Evolutionary conservation across 2,113 vertebrate species (phyloP).

Genomic region (Fregata magnificens): DNA sequence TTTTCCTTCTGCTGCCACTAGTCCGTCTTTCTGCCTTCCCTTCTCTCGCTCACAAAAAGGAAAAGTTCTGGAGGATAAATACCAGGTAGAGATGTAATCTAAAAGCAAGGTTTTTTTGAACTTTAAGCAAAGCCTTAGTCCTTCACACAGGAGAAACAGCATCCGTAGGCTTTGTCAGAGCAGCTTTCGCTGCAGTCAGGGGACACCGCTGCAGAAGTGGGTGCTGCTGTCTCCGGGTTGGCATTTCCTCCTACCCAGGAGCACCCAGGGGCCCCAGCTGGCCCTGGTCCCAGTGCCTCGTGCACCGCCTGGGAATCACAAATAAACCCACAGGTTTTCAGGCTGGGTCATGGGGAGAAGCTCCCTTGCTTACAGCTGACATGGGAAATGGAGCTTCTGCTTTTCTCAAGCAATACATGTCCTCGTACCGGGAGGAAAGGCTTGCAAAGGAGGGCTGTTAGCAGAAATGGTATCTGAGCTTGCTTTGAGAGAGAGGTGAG

Average conservation of each 20-base stretch:
- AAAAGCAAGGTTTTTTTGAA: background rate
- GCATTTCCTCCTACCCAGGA: background rate
- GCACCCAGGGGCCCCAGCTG: background rate
- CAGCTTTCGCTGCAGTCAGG: background rate
- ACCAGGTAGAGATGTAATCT: background rate
- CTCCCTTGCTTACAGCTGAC: background rate
- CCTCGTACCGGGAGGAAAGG: background rate
- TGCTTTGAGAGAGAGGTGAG: background rate
- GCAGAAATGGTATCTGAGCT: background rate
- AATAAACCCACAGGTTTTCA: background rate
- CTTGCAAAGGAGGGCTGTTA: background rate
- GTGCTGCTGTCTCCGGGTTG: accelerated
- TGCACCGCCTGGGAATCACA: background rate
- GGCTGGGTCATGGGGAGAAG: background rate
- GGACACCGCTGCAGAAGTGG: background rate
- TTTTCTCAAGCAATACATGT: background rate
- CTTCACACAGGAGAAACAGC: background rate
- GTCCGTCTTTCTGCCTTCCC: background rate
- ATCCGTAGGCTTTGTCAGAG: background rate
- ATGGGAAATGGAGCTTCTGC: background rate
- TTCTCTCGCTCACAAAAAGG: background rate
- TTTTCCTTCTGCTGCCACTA: background rate
- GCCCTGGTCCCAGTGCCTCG: accelerated
- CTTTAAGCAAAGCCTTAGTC: background rate
- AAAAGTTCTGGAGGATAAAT: background rate